Evolutionary conservation across 2,888 invertebrate genomes (phyloP).

Genomic region (Chymomyza fuscimana): DNA sequence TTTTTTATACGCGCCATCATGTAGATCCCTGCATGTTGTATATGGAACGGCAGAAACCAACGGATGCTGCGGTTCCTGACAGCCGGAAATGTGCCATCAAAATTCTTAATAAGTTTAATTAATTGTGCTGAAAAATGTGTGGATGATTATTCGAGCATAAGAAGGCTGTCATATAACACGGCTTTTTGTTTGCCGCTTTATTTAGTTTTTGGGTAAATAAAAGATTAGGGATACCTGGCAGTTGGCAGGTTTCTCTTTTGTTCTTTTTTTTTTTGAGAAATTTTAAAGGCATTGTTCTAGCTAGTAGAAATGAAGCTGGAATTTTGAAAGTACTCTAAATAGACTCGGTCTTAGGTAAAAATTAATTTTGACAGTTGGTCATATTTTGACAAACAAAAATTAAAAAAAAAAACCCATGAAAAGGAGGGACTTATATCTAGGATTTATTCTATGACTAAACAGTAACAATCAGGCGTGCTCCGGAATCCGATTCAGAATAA

Average conservation of each 20-base stretch:
- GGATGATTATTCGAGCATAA: conserved; percentile 3
- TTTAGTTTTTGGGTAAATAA: background rate
- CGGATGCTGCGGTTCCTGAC: background rate
- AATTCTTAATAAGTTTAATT: conserved; percentile 19
- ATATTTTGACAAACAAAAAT: too few relatives aligned
- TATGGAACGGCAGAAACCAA: background rate
- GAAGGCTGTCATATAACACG: background rate
- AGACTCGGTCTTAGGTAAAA: too few relatives aligned
- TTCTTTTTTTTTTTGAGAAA: background rate
- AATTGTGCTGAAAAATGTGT: conserved; percentile 22
- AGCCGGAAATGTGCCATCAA: conserved; percentile 9
- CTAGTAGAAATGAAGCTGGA: background rate
- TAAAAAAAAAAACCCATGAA: too few relatives aligned
- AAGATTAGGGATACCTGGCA: background rate
- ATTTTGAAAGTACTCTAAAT: background rate
- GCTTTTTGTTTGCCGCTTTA: background rate
- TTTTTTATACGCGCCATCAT: conserved; percentile 6
- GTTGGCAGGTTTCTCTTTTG: background rate
- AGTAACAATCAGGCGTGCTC: too few relatives aligned
- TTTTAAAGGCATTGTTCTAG: background rate
- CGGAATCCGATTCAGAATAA: too few relatives aligned
- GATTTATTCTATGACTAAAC: too few relatives aligned
- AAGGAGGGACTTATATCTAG: too few relatives aligned
- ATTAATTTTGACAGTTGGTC: too few relatives aligned
- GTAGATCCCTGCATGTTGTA: background rate